Conservation (phyloP, 2,888 invertebrate species). For the Megastigmus dorsalis region DNA sequence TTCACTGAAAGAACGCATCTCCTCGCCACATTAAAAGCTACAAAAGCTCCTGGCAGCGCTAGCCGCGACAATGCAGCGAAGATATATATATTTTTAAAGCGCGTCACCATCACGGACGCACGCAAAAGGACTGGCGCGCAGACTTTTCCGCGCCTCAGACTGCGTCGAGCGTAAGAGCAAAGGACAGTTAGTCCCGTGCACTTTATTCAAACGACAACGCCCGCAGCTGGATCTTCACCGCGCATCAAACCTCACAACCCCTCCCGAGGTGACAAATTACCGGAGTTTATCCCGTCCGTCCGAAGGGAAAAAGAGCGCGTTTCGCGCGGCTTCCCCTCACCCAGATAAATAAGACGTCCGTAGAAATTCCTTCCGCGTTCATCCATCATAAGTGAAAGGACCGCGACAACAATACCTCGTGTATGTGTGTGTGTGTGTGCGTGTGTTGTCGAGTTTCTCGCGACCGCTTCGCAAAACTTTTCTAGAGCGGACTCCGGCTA, state of each 20-base stretch:
- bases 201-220: slow-evolving; percentile 12
- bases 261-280: slow-evolving; percentile 14
- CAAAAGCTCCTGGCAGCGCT: too few relatives aligned
- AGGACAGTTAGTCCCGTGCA: too few relatives aligned
- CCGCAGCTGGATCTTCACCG: not conserved
- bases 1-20: too few relatives aligned
- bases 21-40: too few relatives aligned
- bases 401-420: not conserved
- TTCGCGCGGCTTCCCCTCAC: not conserved
- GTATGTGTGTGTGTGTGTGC: not conserved
- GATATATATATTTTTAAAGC: too few relatives aligned
- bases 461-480: too few relatives aligned
- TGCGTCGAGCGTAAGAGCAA: too few relatives aligned
- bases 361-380: slow-evolving; percentile 5
- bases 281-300: slow-evolving; percentile 10
- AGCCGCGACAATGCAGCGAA: too few relatives aligned
- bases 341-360: not conserved
- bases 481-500: not conserved
- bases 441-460: not conserved
- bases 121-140: not conserved
- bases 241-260: not conserved
- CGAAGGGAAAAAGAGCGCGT: slow-evolving; percentile 5
- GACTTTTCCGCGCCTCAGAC: too few relatives aligned
- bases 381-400: not conserved
- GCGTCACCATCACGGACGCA: too few relatives aligned